Conservation (phyloP, 2,113 vertebrate genomes). For the Cephalopterus ornatus region DNA sequence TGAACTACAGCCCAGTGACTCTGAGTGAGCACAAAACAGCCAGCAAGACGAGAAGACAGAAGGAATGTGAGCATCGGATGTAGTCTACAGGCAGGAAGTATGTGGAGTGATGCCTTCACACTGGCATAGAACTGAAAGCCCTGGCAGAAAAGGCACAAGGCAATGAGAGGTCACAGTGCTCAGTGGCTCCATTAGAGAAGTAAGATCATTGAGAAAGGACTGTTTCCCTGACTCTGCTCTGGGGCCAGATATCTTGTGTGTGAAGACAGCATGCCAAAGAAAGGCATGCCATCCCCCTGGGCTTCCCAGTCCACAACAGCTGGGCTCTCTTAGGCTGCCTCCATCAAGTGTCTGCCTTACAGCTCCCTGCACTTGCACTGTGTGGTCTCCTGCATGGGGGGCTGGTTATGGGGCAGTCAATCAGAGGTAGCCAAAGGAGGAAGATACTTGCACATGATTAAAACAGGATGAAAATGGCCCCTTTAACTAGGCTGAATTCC, state of each 20-base stretch:
- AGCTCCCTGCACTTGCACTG: not conserved
- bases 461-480: not conserved
- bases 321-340: not conserved
- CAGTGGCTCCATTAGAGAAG: not conserved
- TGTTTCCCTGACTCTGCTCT: not conserved
- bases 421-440: not conserved
- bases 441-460: not conserved
- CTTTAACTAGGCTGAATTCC: not conserved
- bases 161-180: not conserved
- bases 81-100: not conserved
- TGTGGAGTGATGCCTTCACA: not conserved
- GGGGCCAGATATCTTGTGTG: not conserved
- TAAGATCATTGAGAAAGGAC: not conserved
- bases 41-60: not conserved
- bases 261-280: not conserved
- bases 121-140: not conserved
- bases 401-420: not conserved
- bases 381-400: not conserved
- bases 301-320: not conserved
- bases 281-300: not conserved
- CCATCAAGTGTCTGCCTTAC: not conserved
- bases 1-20: slow-evolving; percentile 16
- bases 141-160: not conserved
- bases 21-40: not conserved
- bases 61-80: not conserved